Conservation (phyloP, 2,113 vertebrate genomes). For the Sarotherodon lohbergeri region DNA sequence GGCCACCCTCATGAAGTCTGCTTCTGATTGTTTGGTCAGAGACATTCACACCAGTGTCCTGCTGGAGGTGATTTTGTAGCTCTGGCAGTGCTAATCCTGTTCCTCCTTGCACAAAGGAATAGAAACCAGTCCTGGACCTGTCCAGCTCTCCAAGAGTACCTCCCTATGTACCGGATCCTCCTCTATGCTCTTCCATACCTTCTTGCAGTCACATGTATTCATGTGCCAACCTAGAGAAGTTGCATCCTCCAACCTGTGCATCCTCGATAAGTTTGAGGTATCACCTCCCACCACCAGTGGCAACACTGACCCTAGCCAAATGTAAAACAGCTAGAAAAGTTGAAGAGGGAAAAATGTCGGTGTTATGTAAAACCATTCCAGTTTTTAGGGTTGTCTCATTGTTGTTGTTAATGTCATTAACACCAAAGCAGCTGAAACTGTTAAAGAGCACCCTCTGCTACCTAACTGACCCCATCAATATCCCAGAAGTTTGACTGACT, state of each 20-base stretch:
- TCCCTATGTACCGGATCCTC: background rate
- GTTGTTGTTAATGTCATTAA: background rate
- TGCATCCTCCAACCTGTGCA: background rate
- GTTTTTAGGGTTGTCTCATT: background rate
- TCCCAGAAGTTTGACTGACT: background rate
- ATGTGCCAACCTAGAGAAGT: background rate
- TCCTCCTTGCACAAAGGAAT: background rate
- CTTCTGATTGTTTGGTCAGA: background rate
- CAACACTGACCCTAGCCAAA: background rate
- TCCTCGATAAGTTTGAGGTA: fast-evolving
- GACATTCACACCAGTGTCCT: background rate
- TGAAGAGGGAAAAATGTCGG: background rate
- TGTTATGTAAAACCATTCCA: background rate
- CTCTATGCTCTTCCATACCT: background rate
- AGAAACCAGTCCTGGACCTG: background rate
- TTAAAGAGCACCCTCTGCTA: background rate
- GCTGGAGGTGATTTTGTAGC: background rate
- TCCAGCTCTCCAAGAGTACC: background rate
- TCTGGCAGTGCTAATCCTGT: background rate
- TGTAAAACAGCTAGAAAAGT: background rate
- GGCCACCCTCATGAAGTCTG: background rate
- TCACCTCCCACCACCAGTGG: background rate
- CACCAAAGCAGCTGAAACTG: background rate
- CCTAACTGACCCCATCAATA: background rate
- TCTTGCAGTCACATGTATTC: background rate